These are phyloP conservation scores for Dipus sagitta DNA, from an alignment of 2,797 vertebrate genomes.

Conservation along the genomic window DNA sequence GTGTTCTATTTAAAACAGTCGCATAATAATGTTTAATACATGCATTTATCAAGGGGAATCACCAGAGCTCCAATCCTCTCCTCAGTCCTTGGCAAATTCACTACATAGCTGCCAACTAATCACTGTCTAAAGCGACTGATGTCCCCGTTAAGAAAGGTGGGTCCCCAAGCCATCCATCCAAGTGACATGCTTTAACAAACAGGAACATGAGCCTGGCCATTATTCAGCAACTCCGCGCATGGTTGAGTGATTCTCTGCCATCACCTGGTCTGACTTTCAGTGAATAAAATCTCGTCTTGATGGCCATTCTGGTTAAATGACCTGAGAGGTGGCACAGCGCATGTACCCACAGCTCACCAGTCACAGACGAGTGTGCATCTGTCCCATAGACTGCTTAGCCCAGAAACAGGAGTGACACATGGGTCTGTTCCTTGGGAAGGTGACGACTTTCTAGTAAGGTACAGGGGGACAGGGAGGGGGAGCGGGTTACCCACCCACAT, in stretches of 20 bases:
- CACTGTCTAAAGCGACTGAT: background rate
- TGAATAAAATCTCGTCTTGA: background rate
- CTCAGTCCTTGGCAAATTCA: background rate
- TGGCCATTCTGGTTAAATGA: conserved; percentile 29
- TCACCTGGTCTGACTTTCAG: background rate
- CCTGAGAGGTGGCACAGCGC: rapidly evolving
- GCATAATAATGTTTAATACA: background rate
- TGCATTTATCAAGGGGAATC: rapidly evolving
- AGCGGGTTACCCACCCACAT: background rate
- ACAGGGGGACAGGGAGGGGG: background rate
- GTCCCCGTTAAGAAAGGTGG: background rate
- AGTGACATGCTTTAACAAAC: background rate
- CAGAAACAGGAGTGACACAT: background rate
- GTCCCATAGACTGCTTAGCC: background rate
- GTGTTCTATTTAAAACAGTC: background rate
- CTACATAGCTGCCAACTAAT: background rate
- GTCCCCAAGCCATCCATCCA: background rate
- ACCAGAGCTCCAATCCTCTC: background rate
- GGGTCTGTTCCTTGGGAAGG: rapidly evolving
- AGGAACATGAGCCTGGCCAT: background rate
- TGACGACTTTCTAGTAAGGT: too few relatives aligned
- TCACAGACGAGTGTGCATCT: rapidly evolving
- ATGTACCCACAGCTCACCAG: background rate
- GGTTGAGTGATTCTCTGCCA: background rate
- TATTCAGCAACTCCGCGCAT: background rate